Base-by-base conservation (phyloP, 2,797 vertebrate species). In the Anabas testudineus region DNA sequence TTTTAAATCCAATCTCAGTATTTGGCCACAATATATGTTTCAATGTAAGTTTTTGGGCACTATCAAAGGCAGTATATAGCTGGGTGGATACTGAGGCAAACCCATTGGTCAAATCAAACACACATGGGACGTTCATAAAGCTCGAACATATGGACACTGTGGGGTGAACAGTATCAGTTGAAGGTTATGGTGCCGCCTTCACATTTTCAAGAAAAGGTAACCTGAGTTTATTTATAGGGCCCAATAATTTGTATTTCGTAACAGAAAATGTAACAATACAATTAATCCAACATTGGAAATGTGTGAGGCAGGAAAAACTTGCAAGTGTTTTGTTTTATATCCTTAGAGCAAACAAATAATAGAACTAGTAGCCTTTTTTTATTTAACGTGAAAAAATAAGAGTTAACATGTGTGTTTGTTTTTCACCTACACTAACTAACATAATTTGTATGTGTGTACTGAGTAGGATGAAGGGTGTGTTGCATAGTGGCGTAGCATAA, bases 91-190 rank as follows among this genome's bases (percentile, higher is more conserved):
- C 60, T 28, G 54, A 36, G 55, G 71, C 55, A 54, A 77, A 65
- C 34, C 43, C 52, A 91, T 91, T 88, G 90, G 89, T 68, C 71
- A 80, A 89, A 81, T 80, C 84, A 80, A 89, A 88, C 56, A 81
- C 22, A n/a, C 32, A 8, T 52, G 77, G 87, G 71, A 26, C 87
- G 86, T 45, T 48, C 68, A 7, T 32, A 10, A 32, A 39, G 10
- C 78, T 82, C 30, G 72, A 81, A 85, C 82, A 68, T 54, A 83
- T 28, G 37, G 14, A 30, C 2, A 8, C 21, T 41, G 39, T 54
- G 18, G 18, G 22, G 22, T 21, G 32, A 32, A 53, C 1, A n/a
- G n/a, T n/a, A n/a, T n/a, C n/a, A n/a, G n/a, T n/a, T n/a, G n/a
- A n/a, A n/a, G n/a, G n/a, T n/a, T n/a, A n/a, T n/a, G n/a, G n/a